Evolutionary conservation across 2,797 vertebrate species (phyloP).

Genomic region (Prionace glauca): DNA sequence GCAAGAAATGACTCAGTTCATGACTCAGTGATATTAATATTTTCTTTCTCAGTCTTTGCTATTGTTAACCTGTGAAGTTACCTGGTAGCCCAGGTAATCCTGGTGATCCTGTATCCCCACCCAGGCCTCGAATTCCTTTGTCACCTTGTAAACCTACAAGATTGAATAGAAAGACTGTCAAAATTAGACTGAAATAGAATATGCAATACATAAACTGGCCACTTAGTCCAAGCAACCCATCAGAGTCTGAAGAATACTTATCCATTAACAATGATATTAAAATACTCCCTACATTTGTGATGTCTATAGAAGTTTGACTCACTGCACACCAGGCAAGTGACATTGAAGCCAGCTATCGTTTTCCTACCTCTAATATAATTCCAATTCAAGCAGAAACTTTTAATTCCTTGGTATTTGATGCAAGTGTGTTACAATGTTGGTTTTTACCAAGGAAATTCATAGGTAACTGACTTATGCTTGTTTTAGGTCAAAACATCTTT

Average conservation of each 20-base stretch:
- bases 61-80: neutral
- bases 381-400: neutral
- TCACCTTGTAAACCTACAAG: neutral
- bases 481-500: neutral
- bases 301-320: too few species aligned
- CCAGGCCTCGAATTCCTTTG: neutral
- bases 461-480: neutral
- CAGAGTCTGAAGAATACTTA: neutral
- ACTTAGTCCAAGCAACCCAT: neutral
- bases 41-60: neutral
- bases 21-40: neutral
- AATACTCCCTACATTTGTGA: too few species aligned
- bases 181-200: neutral
- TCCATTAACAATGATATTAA: neutral
- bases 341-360: neutral
- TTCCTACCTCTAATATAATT: neutral
- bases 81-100: neutral
- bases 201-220: neutral
- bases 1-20: neutral
- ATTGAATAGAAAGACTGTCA: neutral
- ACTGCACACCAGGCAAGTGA: too few species aligned
- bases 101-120: neutral
- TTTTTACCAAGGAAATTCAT: neutral
- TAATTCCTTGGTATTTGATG: neutral
- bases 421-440: neutral